Evolutionary conservation across 2,797 vertebrate genomes (phyloP).

Genomic region (Anas georgica): DNA sequence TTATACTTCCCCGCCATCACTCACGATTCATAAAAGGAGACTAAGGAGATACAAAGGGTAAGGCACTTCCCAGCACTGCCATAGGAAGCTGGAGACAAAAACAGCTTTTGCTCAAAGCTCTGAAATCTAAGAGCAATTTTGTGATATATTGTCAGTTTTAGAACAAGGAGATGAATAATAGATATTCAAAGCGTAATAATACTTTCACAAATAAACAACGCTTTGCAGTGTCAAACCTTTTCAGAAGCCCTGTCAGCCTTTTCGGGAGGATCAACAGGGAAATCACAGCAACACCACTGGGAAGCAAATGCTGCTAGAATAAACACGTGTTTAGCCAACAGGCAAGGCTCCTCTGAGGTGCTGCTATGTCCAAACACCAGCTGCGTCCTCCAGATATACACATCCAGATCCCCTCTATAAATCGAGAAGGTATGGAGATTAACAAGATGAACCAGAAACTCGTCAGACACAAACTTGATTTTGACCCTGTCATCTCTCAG

Average conservation of each 20-base stretch:
- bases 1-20: constrained; percentile 36
- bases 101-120: constrained; percentile 42
- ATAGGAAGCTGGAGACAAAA: constrained; percentile 13
- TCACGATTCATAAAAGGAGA: constrained; percentile 56
- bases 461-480: not conserved
- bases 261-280: not conserved
- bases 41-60: constrained; percentile 48
- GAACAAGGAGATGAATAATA: constrained; percentile 59
- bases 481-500: not conserved
- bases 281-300: rapidly evolving
- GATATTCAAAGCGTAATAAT: constrained; percentile 35
- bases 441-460: constrained; percentile 21
- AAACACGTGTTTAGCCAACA: not conserved
- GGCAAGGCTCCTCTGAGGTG: not conserved
- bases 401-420: not conserved
- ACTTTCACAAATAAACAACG: constrained; percentile 53
- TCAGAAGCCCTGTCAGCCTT: not conserved
- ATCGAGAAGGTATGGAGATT: not conserved
- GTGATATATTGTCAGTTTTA: constrained; percentile 55
- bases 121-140: constrained; percentile 52
- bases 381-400: not conserved
- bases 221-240: constrained; percentile 52
- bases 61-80: constrained; percentile 37
- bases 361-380: not conserved
- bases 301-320: not conserved